Conservation (phyloP, 2,797 vertebrate genomes). For the Vipera ursinii region DNA sequence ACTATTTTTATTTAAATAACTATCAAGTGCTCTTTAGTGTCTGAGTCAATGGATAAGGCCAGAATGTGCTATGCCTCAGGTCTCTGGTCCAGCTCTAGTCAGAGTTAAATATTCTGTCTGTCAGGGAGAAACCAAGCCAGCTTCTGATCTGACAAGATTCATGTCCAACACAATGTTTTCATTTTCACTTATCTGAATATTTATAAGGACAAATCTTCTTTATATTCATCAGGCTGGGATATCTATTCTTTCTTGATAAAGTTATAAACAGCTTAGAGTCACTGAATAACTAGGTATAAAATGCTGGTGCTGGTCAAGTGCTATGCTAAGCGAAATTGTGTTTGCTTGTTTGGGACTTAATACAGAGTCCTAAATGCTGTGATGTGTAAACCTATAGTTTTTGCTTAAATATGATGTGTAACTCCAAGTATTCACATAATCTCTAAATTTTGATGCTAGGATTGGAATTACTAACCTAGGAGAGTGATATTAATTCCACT, state of each 20-base stretch:
- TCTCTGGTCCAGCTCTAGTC: not conserved
- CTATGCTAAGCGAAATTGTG: not conserved
- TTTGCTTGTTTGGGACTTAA: not conserved
- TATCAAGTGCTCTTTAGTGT: not conserved
- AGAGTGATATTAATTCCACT: not conserved
- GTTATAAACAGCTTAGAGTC: not conserved
- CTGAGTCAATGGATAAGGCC: not conserved
- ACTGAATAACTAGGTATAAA: not conserved
- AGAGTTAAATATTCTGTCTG: not conserved
- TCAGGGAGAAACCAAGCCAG: not conserved
- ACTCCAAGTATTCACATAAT: not conserved
- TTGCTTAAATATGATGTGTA: not conserved
- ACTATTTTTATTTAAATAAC: not conserved
- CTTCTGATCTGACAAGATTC: not conserved
- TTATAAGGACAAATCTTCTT: not conserved
- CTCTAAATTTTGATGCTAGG: not conserved
- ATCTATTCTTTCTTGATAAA: not conserved
- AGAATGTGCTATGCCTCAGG: not conserved
- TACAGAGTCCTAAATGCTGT: not conserved
- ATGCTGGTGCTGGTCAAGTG: not conserved
- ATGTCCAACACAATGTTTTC: not conserved
- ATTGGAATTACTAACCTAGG: not conserved
- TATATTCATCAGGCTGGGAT: not conserved
- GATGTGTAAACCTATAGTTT: not conserved
- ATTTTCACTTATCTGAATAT: not conserved